Evolutionary conservation across 1,140 invertebrate genomes (phyloP).

Genomic region (Copidosoma floridanum): DNA sequence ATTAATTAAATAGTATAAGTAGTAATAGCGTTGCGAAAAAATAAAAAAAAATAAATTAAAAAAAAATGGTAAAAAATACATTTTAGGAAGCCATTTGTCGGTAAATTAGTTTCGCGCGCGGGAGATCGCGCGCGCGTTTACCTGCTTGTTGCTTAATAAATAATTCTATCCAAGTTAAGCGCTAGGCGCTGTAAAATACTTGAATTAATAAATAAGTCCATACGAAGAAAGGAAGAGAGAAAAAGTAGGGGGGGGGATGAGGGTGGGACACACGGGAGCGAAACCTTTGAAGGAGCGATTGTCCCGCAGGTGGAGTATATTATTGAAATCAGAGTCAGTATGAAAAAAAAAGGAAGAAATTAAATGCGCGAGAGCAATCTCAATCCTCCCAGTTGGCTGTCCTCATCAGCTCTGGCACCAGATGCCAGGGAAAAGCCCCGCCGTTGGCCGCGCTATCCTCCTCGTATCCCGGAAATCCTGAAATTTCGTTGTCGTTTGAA

Average conservation of each 20-base stretch:
- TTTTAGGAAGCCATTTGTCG: no score
- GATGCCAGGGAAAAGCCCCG: conserved; percentile 71
- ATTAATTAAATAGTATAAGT: no score
- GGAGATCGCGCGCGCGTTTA: no score
- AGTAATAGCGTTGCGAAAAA: no score
- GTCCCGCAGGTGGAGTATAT: conserved; percentile 7
- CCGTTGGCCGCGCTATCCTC: conserved; percentile 45
- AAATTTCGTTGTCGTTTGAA: no score
- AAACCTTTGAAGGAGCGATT: background rate
- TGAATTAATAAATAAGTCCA: no score
- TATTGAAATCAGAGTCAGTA: background rate
- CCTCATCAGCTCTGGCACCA: conserved; percentile 64
- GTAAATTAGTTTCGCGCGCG: no score
- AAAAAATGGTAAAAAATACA: no score
- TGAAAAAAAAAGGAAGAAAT: background rate
- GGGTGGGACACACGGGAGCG: background rate
- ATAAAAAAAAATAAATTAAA: no score
- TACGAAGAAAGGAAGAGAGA: background rate
- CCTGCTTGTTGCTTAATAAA: no score
- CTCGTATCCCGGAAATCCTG: conserved; percentile 2
- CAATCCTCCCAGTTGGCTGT: conserved; percentile 64
- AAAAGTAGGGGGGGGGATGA: background rate
- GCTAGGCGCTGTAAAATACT: no score
- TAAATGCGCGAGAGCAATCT: conserved; percentile 15
- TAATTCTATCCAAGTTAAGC: no score